Evolutionary conservation across 2,113 vertebrate genomes (phyloP).

Genomic region (Sylvia atricapilla): DNA sequence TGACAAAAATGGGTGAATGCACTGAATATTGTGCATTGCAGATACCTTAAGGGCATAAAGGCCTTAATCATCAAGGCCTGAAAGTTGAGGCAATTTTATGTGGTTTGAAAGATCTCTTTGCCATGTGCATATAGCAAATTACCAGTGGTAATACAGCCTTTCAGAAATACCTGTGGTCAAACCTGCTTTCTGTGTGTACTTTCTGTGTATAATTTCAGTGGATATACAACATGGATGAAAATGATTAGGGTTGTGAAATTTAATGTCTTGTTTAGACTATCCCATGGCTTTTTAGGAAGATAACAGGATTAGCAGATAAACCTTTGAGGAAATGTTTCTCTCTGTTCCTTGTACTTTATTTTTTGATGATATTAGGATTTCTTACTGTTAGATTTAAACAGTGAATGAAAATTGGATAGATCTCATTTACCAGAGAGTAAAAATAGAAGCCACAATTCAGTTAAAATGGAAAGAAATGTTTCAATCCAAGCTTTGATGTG

Average conservation of each 20-base stretch:
- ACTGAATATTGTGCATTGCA: not conserved
- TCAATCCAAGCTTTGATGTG: not conserved
- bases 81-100: not conserved
- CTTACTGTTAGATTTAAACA: not conserved
- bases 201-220: accelerated
- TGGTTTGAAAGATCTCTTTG: not conserved
- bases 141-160: not conserved
- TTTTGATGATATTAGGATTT: not conserved
- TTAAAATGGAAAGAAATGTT: not conserved
- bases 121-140: not conserved
- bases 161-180: not conserved
- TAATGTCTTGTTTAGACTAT: not conserved
- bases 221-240: not conserved
- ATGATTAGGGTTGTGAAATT: not conserved
- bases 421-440: not conserved
- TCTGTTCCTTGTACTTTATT: not conserved
- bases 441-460: not conserved
- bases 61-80: not conserved
- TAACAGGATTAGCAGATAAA: not conserved
- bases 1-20: not conserved
- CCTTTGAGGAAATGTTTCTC: not conserved
- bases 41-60: not conserved
- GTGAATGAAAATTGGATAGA: not conserved
- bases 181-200: not conserved
- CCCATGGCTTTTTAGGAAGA: not conserved